Percentiles rank a stretch among this genome's conserved stretches.
Evolutionary conservation across 1,140 invertebrate genomes (phyloP).

Genomic region (Metaphire vulgaris): DNA sequence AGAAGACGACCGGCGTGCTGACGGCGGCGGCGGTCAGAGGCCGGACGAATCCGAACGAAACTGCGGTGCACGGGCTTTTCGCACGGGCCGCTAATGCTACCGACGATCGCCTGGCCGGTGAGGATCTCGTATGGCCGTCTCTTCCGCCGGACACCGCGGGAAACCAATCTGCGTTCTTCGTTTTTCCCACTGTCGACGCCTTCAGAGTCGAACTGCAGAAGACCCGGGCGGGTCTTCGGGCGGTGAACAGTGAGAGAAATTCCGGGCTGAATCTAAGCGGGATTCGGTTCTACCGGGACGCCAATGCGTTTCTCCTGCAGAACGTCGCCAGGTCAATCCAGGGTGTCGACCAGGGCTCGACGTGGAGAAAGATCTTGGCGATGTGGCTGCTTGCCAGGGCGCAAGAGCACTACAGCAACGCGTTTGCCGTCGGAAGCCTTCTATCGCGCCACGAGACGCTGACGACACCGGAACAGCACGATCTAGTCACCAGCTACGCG

Average conservation of each 20-base stretch:
- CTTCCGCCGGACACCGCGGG: too few relatives aligned
- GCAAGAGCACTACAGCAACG: conserved; percentile 14
- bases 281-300: conserved; percentile 11
- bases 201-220: background rate
- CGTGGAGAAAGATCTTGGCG: conserved; percentile 18
- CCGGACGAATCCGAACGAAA: background rate
- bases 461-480: background rate
- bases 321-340: background rate
- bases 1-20: background rate
- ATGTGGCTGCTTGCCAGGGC: conserved; percentile 10
- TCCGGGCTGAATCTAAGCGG: too few relatives aligned
- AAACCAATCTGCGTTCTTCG: background rate
- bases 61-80: background rate
- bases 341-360: background rate
- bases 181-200: background rate
- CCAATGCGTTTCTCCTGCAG: background rate
- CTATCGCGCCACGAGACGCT: background rate
- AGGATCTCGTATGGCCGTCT: background rate
- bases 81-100: too few relatives aligned
- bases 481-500: background rate
- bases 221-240: background rate
- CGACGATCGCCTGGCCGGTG: background rate
- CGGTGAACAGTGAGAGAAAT: too few relatives aligned
- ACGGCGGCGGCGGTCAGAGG: too few relatives aligned
- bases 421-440: background rate